Conservation (phyloP, 1,140 invertebrate genomes). For the Rhyacophila brunnea region DNA sequence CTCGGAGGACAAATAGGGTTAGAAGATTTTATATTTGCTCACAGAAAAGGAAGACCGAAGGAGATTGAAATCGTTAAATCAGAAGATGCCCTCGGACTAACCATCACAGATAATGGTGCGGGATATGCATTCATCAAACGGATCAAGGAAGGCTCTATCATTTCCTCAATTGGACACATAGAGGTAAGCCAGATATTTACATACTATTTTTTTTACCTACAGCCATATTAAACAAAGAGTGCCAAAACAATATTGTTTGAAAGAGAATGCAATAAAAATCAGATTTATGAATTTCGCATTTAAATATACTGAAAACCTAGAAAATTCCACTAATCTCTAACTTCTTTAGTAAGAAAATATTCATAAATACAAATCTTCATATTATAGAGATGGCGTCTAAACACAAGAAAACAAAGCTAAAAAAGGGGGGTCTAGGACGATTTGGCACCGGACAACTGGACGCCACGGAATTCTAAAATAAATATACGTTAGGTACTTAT, state of each 20-base stretch:
- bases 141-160: constrained; percentile 91
- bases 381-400: no score
- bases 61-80: constrained; percentile 93
- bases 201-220: not conserved
- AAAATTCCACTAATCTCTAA: no score
- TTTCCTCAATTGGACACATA: constrained; percentile 80
- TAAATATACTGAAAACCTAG: no score
- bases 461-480: no score
- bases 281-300: no score
- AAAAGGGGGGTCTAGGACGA: no score
- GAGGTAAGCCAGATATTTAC: constrained; percentile 55
- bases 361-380: no score
- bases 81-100: constrained; percentile 92
- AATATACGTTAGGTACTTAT: no score
- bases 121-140: constrained; percentile 97
- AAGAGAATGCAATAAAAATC: not conserved
- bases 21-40: constrained; percentile 98
- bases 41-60: constrained; percentile 91
- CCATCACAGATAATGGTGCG: constrained; percentile 96
- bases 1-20: constrained; percentile 94
- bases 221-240: not conserved
- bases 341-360: no score
- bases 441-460: no score
- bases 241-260: constrained; percentile 9
- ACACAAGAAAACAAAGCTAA: no score